These are phyloP conservation scores for Chironex yamaguchii DNA, from an alignment of 30 jellyfish, hydroid and myxozoan species.

Conservation along the genomic window DNA sequence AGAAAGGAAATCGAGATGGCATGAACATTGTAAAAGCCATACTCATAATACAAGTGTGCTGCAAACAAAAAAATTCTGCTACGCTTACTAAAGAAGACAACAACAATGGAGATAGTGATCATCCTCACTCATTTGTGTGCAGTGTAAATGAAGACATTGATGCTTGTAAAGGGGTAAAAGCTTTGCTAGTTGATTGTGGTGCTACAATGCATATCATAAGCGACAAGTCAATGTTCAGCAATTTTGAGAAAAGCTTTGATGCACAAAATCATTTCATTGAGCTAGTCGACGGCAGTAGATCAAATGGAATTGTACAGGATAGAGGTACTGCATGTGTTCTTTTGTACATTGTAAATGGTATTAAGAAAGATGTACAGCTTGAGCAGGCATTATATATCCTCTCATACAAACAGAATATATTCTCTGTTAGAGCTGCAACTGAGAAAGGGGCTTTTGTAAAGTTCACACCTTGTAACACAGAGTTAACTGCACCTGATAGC, in stretches of 20 bases:
- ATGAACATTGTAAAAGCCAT: slow-evolving; percentile 1
- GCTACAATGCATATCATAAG: slow-evolving; percentile 54
- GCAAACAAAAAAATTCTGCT: no score
- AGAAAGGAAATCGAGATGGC: slow-evolving; percentile 7
- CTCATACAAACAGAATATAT: slow-evolving; percentile 27
- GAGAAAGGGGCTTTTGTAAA: slow-evolving; percentile 30
- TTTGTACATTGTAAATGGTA: slow-evolving; percentile 12
- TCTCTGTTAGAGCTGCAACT: slow-evolving; percentile 70
- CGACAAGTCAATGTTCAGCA: slow-evolving; percentile 15
- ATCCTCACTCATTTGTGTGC: no score
- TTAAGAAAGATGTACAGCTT: slow-evolving; percentile 7
- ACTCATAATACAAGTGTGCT: no score
- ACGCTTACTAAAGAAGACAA: no score
- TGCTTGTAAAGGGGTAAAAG: neutral
- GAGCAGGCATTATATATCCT: slow-evolving; percentile 56
- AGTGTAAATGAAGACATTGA: no score
- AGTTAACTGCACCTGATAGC: slow-evolving; percentile 10
- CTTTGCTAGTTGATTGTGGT: slow-evolving; percentile 61
- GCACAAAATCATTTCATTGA: slow-evolving; percentile 67
- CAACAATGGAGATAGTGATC: no score
- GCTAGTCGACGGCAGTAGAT: slow-evolving; percentile 62
- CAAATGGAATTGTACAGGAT: slow-evolving; percentile 39
- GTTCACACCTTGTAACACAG: slow-evolving; percentile 15
- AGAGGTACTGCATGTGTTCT: slow-evolving; percentile 56
- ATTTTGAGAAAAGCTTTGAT: slow-evolving; percentile 31